phyloP scores from a whole-genome alignment of 2,888 invertebrate genomes.

The Folsomia candida region DNA sequence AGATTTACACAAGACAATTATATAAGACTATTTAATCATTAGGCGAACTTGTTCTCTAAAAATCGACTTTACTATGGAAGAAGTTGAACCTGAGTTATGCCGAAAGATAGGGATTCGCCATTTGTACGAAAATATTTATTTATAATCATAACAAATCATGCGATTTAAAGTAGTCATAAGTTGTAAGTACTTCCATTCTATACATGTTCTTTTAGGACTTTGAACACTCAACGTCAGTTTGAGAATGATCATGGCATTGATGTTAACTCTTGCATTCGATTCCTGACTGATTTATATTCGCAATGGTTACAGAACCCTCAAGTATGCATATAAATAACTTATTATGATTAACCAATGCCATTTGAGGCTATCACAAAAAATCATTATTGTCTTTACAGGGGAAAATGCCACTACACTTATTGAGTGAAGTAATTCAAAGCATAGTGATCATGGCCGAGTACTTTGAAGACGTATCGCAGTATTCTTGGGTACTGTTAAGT shows the following conservation, averaged over 20 bases:
- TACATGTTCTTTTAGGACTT: slow-evolving; percentile 34
- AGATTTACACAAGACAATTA: not conserved
- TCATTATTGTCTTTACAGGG: slow-evolving; percentile 54
- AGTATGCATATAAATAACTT: slow-evolving; percentile 55
- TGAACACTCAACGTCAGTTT: slow-evolving; percentile 46
- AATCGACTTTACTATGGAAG: slow-evolving; percentile 36
- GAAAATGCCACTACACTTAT: slow-evolving; percentile 52
- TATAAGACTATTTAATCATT: not conserved
- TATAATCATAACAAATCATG: not conserved
- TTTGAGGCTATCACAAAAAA: no score
- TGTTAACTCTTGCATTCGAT: slow-evolving; percentile 86
- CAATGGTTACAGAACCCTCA: slow-evolving; percentile 65
- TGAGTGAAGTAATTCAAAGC: slow-evolving; percentile 57
- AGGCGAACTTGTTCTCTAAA: slow-evolving; percentile 30
- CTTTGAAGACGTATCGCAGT: slow-evolving; percentile 72
- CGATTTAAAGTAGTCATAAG: not conserved
- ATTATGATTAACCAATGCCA: slow-evolving; percentile 48
- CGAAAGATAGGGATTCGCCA: slow-evolving; percentile 32
- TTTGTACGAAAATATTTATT: slow-evolving; percentile 32
- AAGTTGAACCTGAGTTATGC: slow-evolving; percentile 44
- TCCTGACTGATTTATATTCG: slow-evolving; percentile 84
- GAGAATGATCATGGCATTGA: slow-evolving; percentile 68
- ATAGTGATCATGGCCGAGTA: slow-evolving; percentile 73
- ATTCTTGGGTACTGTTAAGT: no score
- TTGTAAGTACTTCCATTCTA: no score